Conservation (phyloP, 2,888 invertebrate genomes). For the Melanostoma mellinum region DNA sequence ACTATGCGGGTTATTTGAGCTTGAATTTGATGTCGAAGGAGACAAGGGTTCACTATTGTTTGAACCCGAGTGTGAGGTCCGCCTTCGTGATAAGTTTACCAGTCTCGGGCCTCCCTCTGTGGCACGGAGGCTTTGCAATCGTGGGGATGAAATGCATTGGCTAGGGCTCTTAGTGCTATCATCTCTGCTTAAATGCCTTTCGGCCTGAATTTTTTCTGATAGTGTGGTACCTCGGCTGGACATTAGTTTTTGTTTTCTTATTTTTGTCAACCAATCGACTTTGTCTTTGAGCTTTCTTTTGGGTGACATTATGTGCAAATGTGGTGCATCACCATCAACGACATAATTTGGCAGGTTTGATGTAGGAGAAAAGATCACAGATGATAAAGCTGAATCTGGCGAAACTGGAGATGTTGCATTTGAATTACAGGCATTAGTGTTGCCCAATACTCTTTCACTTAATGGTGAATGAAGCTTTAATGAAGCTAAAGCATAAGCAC, state of each 20-base stretch:
- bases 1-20: conserved; percentile 43
- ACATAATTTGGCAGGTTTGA: conserved; percentile 90
- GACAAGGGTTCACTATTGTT: conserved; percentile 67
- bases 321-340: conserved; percentile 89
- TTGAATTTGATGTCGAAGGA: conserved; percentile 65
- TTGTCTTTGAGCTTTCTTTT: conserved; percentile 85
- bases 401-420: conserved; percentile 75
- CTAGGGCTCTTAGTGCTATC: conserved; percentile 17
- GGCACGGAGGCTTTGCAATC: conserved; percentile 78
- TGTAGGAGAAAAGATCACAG: conserved; percentile 84
- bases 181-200: conserved; percentile 58
- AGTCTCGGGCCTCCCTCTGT: conserved; percentile 78
- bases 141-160: conserved; percentile 77
- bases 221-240: conserved; percentile 75
- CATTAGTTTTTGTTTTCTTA: conserved; percentile 84
- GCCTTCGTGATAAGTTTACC: conserved; percentile 75
- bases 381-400: conserved; percentile 68
- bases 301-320: conserved; percentile 87
- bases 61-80: conserved; percentile 76
- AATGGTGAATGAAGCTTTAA: conserved; percentile 76
- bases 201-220: conserved; percentile 77
- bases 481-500: conserved; percentile 45
- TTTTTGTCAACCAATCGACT: conserved; percentile 88
- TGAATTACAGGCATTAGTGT: conserved; percentile 64
- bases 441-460: conserved; percentile 75